Evolutionary conservation across 1,140 invertebrate species (phyloP).

Genomic region (Danaus plexippus): DNA sequence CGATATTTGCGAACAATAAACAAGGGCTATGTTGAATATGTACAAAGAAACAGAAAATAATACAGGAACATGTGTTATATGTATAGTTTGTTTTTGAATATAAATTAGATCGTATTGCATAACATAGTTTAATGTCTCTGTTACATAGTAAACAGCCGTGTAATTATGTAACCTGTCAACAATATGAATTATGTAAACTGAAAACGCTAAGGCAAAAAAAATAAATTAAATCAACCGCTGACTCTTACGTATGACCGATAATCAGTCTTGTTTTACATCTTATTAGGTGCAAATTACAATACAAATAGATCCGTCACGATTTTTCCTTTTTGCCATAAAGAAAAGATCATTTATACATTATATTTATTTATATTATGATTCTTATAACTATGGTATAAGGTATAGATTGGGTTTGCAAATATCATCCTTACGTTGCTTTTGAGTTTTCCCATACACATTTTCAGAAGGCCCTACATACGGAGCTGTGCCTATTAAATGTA

Average conservation of each 20-base stretch:
- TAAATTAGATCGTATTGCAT: constrained; percentile 10
- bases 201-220: constrained; percentile 32
- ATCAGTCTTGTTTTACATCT: constrained; percentile 67
- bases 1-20: no score
- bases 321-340: constrained; percentile 11
- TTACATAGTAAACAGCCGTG: no score
- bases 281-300: constrained; percentile 69
- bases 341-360: constrained; percentile 8
- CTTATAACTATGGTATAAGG: constrained; percentile 3
- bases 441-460: background rate
- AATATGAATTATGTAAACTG: constrained; percentile 41
- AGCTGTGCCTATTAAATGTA: constrained; percentile 25
- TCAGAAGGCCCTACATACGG: constrained; percentile 14
- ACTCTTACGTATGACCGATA: constrained; percentile 44
- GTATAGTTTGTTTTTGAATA: no score
- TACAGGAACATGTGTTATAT: no score
- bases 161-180: constrained; percentile 27
- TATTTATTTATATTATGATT: background rate
- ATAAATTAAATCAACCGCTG: constrained; percentile 37
- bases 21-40: no score
- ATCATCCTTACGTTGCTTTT: constrained; percentile 7
- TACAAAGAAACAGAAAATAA: no score
- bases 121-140: constrained; percentile 1
- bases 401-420: constrained; percentile 1
- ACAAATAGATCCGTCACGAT: constrained; percentile 65